Evolutionary conservation across 2,888 invertebrate genomes (phyloP).

Genomic region (Stegophylla sp.): DNA sequence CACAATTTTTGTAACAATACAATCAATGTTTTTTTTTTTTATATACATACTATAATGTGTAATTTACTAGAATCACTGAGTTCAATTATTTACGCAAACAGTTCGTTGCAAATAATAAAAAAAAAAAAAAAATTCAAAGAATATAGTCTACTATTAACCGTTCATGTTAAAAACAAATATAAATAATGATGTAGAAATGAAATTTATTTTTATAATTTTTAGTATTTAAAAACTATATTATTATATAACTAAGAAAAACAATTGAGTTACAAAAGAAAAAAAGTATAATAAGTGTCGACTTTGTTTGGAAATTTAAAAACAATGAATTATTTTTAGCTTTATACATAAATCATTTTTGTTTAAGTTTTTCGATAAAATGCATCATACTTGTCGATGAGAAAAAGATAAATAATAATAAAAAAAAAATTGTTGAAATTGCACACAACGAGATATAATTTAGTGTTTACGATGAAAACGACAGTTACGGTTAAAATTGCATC

Average conservation of each 20-base stretch:
- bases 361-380: conserved; percentile 1
- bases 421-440: conserved; percentile 20
- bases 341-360: conserved; percentile 4
- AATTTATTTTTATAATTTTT: background rate
- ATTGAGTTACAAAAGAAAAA: no score
- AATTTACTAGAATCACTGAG: background rate
- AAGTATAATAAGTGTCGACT: background rate
- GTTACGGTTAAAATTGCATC: background rate
- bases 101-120: no score
- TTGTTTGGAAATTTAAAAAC: background rate
- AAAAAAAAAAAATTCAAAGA: background rate
- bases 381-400: background rate
- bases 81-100: no score
- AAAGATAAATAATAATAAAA: conserved; percentile 25
- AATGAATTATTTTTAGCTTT: background rate
- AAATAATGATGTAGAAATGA: background rate
- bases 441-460: background rate
- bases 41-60: background rate
- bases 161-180: background rate
- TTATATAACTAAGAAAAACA: background rate
- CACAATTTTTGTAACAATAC: background rate
- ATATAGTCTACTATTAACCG: background rate
- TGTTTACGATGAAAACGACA: background rate
- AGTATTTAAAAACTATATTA: background rate
- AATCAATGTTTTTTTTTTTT: background rate